Evolutionary conservation across 2,113 vertebrate species (phyloP).

Genomic region (Spermophilus dauricus): DNA sequence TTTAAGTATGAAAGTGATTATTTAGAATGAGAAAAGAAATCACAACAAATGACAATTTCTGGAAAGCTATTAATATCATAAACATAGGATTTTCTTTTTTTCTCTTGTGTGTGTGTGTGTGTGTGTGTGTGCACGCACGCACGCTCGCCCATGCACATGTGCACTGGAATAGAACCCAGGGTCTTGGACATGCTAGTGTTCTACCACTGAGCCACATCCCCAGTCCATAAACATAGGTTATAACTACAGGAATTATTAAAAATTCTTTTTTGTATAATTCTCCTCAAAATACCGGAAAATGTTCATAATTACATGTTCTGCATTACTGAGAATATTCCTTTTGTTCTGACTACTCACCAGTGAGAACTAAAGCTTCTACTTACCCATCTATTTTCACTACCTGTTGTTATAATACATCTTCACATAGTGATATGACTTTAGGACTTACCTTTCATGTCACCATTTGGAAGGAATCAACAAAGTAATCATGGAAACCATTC

Average conservation of each 20-base stretch:
- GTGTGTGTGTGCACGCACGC: no score
- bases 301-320: neutral
- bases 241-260: slow-evolving; percentile 1
- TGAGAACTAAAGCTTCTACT: slow-evolving; percentile 1
- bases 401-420: neutral
- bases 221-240: neutral
- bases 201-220: no score
- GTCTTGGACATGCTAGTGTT: no score
- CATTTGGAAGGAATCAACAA: neutral
- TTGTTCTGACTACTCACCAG: neutral
- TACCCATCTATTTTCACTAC: neutral
- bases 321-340: slow-evolving; percentile 39
- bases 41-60: slow-evolving; percentile 27
- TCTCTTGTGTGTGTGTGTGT: no score
- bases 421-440: neutral
- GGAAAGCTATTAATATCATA: neutral
- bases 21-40: slow-evolving; percentile 60
- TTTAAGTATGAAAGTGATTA: slow-evolving; percentile 12
- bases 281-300: neutral
- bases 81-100: neutral
- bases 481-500: slow-evolving; percentile 13
- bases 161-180: no score
- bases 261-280: slow-evolving; percentile 46
- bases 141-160: no score
- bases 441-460: neutral